A percentile compares a stretch with the other conserved stretches of the same genome.
Conservation (phyloP, 2,113 vertebrate species). For the Kryptolebias marmoratus region DNA sequence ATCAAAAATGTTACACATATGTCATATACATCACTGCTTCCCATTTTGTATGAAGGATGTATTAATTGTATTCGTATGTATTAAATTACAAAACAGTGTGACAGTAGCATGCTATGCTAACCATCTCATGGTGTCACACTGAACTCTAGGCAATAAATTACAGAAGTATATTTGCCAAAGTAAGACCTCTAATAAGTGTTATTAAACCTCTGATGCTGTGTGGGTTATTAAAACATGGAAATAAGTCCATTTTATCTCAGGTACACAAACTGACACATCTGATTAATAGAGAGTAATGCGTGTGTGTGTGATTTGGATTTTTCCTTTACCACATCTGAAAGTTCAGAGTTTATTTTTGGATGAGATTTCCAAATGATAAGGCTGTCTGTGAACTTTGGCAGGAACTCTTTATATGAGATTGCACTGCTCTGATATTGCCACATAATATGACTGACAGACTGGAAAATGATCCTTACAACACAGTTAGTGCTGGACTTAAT, state of each 20-base stretch:
- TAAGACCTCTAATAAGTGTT: no score
- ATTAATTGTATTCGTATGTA: no score
- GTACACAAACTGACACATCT: background rate
- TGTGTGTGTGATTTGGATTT: background rate
- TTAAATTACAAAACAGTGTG: no score
- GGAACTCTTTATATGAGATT: conserved; percentile 30
- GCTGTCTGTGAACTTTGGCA: conserved; percentile 60
- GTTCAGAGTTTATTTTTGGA: conserved; percentile 10
- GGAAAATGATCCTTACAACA: conserved; percentile 62
- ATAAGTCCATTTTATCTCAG: background rate
- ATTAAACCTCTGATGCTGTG: no score
- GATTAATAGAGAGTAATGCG: accelerated
- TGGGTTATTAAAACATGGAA: no score
- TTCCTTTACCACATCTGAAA: background rate
- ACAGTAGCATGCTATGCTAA: no score
- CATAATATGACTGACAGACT: conserved; percentile 50
- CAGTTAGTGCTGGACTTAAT: background rate
- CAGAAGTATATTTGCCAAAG: no score
- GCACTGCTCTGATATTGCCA: conserved; percentile 60
- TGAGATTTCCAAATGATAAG: conserved; percentile 40
- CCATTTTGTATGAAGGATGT: no score
- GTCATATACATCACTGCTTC: no score
- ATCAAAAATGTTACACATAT: no score
- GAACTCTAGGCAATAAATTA: no score
- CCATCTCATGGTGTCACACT: no score